Percentiles rank a stretch among this genome's conserved stretches.
These are phyloP conservation scores for Thamnophis elegans DNA, from an alignment of 2,797 vertebrate genomes.

Conservation along the genomic window DNA sequence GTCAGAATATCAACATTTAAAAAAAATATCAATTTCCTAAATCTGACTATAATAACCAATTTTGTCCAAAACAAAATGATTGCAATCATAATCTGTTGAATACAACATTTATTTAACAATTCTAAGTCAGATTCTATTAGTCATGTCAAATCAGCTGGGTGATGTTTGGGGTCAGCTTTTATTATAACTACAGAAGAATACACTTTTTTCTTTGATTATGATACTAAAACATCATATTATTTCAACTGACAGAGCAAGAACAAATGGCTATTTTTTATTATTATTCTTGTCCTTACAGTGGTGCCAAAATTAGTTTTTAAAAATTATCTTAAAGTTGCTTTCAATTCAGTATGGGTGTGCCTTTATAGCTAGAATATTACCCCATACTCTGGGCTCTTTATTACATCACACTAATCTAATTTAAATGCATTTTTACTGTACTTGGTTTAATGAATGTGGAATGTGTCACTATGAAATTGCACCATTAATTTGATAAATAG, in stretches of 20 bases:
- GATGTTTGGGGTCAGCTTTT: neutral
- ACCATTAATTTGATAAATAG: constrained; percentile 87
- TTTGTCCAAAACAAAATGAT: neutral
- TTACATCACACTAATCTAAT: constrained; percentile 86
- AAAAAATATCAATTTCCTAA: neutral
- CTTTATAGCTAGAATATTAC: constrained; percentile 71
- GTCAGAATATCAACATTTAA: neutral
- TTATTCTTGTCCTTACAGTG: constrained; percentile 52
- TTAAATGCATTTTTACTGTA: constrained; percentile 83
- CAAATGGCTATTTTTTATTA: constrained; percentile 13
- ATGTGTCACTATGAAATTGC: constrained; percentile 85
- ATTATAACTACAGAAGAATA: rapidly evolving
- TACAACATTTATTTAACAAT: neutral
- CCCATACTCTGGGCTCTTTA: constrained; percentile 72
- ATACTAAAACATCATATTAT: neutral
- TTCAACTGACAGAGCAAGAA: neutral
- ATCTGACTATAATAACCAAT: neutral
- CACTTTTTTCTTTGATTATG: neutral
- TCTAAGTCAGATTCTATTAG: neutral
- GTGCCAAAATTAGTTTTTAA: constrained; percentile 69
- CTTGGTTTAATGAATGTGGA: constrained; percentile 84
- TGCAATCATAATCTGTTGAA: neutral
- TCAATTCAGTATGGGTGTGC: constrained; percentile 66
- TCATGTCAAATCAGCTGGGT: neutral
- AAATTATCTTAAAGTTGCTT: constrained; percentile 69